Evolutionary conservation across 2,888 invertebrate species (phyloP), one percentile per base, ranked within the genome.

Genomic region (Caenorhabditis doughertyi): DNA sequence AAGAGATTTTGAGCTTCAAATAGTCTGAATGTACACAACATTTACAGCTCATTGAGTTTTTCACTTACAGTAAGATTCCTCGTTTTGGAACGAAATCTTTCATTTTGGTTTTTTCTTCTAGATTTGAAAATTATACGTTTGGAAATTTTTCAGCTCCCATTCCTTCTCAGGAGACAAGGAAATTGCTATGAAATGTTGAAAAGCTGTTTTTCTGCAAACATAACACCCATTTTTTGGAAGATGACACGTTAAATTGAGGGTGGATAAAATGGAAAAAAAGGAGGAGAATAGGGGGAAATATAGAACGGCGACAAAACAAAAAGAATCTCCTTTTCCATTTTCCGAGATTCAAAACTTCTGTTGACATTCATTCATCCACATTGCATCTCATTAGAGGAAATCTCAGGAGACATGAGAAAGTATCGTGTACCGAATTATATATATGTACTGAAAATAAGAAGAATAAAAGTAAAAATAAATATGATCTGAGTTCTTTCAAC

Each of bases 351-450:
- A 65, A 56, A 60, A 74, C 65, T 72, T 56, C 16, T 76, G 76
- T 68, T 76, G 76, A 76, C 76, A 67, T 76, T 76, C 39, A 76
- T 76, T 51, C 23, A 65, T 65, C 32, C 51, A 65, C 76, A 76
- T 67, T 76, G 67, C 58, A 27, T 58, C 76, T 68, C 76, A 76
- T 76, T 60, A 68, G 60, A 60, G 27, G 51, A 51, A 23, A 18
- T 58, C 67, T 42, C 51, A 42, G 13, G 68, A 68, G 55, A 68
- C 42, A 27, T 53, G 53, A 27, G 64, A 64, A 64, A 64, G 47
- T 64, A 49, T 29, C 18, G n/a, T 39, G 42, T 60, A 60, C 60
- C 25, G 25, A 35, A 56, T 21, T 56, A 29, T 55, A 11, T 32
- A 18, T 9, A 9, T 39, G 42, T 42, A 23, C n/a, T 29, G 2